Evolutionary conservation across 2,888 invertebrate species (phyloP), one percentile per base, ranked within the genome.

Genomic region (Drosophila lutescens): DNA sequence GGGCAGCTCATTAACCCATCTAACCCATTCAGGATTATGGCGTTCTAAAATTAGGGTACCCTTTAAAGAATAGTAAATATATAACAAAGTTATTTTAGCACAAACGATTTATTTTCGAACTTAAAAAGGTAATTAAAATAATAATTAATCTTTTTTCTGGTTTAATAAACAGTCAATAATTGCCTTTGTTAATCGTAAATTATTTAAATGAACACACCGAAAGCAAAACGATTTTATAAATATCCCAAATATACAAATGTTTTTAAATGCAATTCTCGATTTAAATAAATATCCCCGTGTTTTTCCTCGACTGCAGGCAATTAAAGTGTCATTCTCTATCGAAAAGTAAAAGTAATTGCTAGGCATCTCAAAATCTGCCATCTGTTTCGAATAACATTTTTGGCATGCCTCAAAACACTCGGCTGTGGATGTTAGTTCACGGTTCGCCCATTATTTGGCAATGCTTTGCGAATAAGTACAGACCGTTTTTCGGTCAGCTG

Each of bases 311-410:
- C 17, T 47, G 32, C 32, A 9, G 17, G 17, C 32, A 38, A 30
- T 38, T 15, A 23, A 23, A 23, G 26, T 32, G 9, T 26, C n/a
- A 43, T 26, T 30, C 32, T 4, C 20, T 13, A 23, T 23, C 36
- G 38, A 71, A 71, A 72, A 71, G 61, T 72, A 71, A 71, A 72
- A 71, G 71, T 71, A 53, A 47, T 46, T 47, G 53, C 32, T 13
- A 10, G n/a, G 12, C 30, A 38, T 30, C 41, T 55, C 56, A 23
- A 38, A 61, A 20, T 4, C 15, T 34, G 49, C 50, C 53, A 66
- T 68, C 13, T 58, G 26, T 51, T 71, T 36, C 32, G 40, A 30
- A 23, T 23, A 13, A 69, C 38, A 66, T 53, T 51, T 44, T 65
- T 67, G 65, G 65, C 65, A 65, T 23, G 20, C 30, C 34, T 23